Conservation (phyloP, 1,140 invertebrate genomes). For the Catajapyx aquilonaris region DNA sequence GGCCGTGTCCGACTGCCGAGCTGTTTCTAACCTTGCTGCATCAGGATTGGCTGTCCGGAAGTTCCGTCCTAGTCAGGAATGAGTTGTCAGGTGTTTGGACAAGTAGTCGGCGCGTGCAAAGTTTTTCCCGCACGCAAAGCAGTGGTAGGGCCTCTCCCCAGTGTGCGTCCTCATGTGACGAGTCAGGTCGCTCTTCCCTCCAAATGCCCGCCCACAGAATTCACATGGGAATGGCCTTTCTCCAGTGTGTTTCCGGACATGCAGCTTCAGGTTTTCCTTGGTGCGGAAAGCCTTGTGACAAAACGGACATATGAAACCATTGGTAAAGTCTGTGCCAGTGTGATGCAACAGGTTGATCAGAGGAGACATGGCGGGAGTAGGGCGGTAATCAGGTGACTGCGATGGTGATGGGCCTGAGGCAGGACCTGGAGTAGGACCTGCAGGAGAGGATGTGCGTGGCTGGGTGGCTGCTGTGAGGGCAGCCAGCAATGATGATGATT, state of each 20-base stretch:
- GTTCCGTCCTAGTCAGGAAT: constrained; percentile 21
- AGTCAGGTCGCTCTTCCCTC: constrained; percentile 65
- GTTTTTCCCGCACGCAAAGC: constrained; percentile 75
- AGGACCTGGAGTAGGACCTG: background rate
- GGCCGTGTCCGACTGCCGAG: no score
- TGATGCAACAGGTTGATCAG: background rate
- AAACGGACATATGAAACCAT: constrained; percentile 55
- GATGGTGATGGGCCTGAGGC: background rate
- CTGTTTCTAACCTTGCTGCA: no score
- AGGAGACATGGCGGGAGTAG: background rate
- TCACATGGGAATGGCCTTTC: constrained; percentile 68
- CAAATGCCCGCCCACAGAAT: constrained; percentile 66
- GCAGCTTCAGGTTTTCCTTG: constrained; percentile 69
- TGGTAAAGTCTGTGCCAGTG: background rate
- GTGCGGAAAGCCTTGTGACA: constrained; percentile 73
- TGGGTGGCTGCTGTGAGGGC: constrained; percentile 3
- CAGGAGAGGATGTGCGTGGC: background rate
- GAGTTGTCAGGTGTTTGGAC: constrained; percentile 74
- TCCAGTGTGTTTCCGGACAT: constrained; percentile 71
- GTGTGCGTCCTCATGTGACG: constrained; percentile 69
- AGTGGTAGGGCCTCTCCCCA: constrained; percentile 66
- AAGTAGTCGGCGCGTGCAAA: constrained; percentile 73
- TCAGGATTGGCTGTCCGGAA: background rate
- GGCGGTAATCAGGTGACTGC: background rate
- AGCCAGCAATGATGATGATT: constrained; percentile 1